Evolutionary conservation across 2,888 invertebrate species (phyloP), one percentile per base, ranked within the genome.

Genomic region (Macrosoma leucophasiata): DNA sequence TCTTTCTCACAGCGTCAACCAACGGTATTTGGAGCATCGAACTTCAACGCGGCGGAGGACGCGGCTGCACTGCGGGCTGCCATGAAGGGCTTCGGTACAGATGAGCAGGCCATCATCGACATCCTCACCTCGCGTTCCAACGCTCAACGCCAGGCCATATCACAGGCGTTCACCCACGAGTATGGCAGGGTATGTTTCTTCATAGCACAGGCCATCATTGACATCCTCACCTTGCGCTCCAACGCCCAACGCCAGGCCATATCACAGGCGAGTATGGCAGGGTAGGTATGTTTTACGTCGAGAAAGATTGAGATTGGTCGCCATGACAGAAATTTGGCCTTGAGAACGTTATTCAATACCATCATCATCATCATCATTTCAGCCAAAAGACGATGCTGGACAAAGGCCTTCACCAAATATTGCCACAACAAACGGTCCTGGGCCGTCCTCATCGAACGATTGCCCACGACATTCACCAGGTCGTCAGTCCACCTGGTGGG

Each of bases 61-160:
- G 91, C 89, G 0, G 87, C 88, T 13, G 70, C 87, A 0, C 77
- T 92, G 13, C 81, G 91, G 1, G 85, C 75, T 1, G 91, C 92
- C 5, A 92, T 92, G 92, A 90, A 90, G 50, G 91, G 91, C 11
- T 84, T 90, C n/a, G 91, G 91, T 3, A 93, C 93, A 0, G 89
- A 93, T 53, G 93, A 94, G 62, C 86, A 90, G 54, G 85, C 89
- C 18, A 91, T 94, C 48, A 91, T 92, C 18, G 87, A 90, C 34
- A 87, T 94, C 29, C 82, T 95, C 19, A 88, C 90, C 0, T 71
- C 86, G 0, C 85, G 94, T 27, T 87, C 88, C 37, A 93, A 93
- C 55, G 59, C 55, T 0, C 94, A 95, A 67, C 82, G 94, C 0
- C 92, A 91, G 58, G 78, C 89, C 41, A 90, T 95, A 29, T 72